Conservation (phyloP, 2,888 invertebrate species). For the Dichetophora obliterata region DNA sequence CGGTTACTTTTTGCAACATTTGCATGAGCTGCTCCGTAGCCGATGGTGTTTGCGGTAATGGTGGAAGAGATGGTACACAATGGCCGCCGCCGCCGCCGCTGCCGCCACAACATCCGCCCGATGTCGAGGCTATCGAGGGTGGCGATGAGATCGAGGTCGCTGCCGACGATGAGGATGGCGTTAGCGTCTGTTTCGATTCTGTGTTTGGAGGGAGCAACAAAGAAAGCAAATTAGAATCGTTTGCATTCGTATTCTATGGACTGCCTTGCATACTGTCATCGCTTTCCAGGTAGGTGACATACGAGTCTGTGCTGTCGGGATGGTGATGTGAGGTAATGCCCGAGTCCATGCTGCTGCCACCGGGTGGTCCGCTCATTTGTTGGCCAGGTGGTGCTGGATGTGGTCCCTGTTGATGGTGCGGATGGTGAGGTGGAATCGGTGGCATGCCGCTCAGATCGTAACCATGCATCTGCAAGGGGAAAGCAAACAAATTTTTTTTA, state of each 20-base stretch:
- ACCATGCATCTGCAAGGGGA: constrained; percentile 92
- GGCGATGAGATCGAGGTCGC: constrained; percentile 63
- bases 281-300: constrained; percentile 93
- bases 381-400: constrained; percentile 71
- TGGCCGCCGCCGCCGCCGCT: not conserved
- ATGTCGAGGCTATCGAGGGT: constrained; percentile 52
- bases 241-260: constrained; percentile 73
- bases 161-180: constrained; percentile 58
- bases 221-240: constrained; percentile 69
- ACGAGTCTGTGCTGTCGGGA: constrained; percentile 86
- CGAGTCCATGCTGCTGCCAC: constrained; percentile 70
- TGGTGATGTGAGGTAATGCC: constrained; percentile 75
- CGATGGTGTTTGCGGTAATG: constrained; percentile 55
- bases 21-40: constrained; percentile 68
- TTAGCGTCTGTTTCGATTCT: constrained; percentile 65
- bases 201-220: constrained; percentile 62
- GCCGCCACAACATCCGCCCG: constrained; percentile 44
- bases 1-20: constrained; percentile 67
- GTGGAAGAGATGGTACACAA: not conserved
- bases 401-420: constrained; percentile 71
- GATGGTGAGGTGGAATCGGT: constrained; percentile 65
- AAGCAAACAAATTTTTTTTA: constrained; percentile 33
- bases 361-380: constrained; percentile 73
- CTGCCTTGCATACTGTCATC: constrained; percentile 84
- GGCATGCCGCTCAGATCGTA: constrained; percentile 80